Conservation (phyloP, 2,113 vertebrate species). For the Zapus hudsonius region DNA sequence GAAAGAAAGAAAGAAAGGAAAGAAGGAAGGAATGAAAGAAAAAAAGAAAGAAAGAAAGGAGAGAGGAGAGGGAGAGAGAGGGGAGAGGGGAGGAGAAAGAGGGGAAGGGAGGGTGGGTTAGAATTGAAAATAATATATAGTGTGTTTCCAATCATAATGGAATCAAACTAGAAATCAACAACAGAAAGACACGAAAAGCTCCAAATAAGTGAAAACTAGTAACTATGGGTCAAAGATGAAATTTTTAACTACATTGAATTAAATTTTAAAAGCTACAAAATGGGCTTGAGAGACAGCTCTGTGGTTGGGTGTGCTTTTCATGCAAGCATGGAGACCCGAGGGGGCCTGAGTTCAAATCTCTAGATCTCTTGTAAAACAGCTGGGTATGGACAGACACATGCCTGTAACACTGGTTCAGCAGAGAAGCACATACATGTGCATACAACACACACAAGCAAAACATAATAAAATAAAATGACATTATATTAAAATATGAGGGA, state of each 20-base stretch:
- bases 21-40: no score
- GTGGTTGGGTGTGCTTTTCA: not conserved
- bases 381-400: not conserved
- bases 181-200: not conserved
- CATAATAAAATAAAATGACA: not conserved
- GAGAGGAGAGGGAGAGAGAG: no score
- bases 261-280: no score
- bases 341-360: not conserved
- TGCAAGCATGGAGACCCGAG: not conserved
- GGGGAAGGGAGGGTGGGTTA: no score
- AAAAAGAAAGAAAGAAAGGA: no score
- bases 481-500: not conserved
- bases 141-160: not conserved
- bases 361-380: not conserved
- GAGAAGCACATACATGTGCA: no score
- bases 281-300: not conserved
- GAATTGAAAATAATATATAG: not conserved
- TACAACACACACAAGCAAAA: not conserved
- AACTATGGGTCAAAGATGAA: not conserved
- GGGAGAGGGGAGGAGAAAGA: no score
- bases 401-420: not conserved
- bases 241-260: not conserved
- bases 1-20: rapidly evolving
- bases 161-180: not conserved
- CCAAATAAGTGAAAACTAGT: not conserved